Evolutionary conservation across 2,797 vertebrate genomes (phyloP).

Genomic region (Parauchenoglanis ngamensis): DNA sequence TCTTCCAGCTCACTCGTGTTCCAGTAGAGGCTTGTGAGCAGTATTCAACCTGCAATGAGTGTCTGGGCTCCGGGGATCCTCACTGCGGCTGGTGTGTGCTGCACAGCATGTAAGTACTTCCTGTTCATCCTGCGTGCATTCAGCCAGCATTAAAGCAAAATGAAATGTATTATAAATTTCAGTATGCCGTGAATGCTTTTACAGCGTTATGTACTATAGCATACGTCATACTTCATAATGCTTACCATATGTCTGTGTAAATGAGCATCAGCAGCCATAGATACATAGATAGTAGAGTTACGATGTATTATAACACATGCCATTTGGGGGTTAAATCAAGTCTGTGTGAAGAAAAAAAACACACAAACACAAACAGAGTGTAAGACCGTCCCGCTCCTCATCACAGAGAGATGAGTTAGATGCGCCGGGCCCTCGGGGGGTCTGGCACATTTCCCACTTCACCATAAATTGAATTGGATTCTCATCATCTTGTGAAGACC

Average conservation of each 20-base stretch:
- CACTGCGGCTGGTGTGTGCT: constrained; percentile 99
- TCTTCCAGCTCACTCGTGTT: constrained; percentile 85
- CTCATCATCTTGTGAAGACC: constrained; percentile 69
- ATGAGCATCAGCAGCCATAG: not conserved
- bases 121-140: not conserved
- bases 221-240: not conserved
- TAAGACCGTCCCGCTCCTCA: constrained; percentile 18
- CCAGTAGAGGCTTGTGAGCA: constrained; percentile 94
- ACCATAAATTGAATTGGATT: constrained; percentile 76
- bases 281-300: not conserved
- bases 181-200: not conserved
- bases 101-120: constrained; percentile 89
- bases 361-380: constrained; percentile 10
- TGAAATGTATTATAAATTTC: not conserved
- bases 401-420: constrained; percentile 36
- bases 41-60: constrained; percentile 86
- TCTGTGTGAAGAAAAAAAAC: not conserved
- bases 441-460: constrained; percentile 75
- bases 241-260: not conserved
- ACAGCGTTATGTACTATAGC: not conserved
- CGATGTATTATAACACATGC: not conserved
- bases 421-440: constrained; percentile 57
- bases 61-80: constrained; percentile 92
- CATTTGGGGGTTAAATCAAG: not conserved
- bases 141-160: not conserved